Evolutionary conservation across 2,113 vertebrate species (phyloP), one percentile per base, ranked within the genome.

Genomic region (Phoenicopterus ruber): DNA sequence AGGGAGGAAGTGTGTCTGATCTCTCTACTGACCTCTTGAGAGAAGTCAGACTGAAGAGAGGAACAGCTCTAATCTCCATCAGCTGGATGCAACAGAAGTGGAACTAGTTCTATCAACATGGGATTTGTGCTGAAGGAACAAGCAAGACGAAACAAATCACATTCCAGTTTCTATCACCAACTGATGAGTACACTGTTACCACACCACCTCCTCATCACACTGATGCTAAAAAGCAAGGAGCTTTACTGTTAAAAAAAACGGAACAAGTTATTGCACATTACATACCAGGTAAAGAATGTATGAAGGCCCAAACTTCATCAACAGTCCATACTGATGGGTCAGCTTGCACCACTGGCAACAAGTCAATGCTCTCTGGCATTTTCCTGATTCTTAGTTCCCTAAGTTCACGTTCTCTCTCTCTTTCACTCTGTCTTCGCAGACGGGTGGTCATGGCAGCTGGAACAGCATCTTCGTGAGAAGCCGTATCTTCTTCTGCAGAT

Each of bases 301-400:
- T 99, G 96, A 99, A 99, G 90, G 98, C 98, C 82, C 99, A 99
- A 6, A 99, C 99, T 84, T 99, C 99, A 97, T 99, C 99, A 26
- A 99, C 99, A 4, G 98, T 99, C 99, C 99, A 99, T 50, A 98
- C 97, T 1, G 98, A 98, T 4, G 99, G 99, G 88, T 98, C 97
- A 9, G 98, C 97, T 21, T 99, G 99, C n/a, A 98, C 98, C 32
- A 98, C 98, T 18, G 98, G 98, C 7, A 98, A 86, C 72, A 98
- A 98, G 80, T 98, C 97, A 34, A 97, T 97, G 50, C 98, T 99
- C 29, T 98, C 99, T 0, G 98, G 98, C 55, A 98, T 86, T 18
- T 99, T 98, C 82, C 99, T 97, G 32, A 98, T 96, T 76, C 99
- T 98, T 16, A 98, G 97, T 28, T 98, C 98, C 17, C 98, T 97